Evolutionary conservation across 2,113 vertebrate genomes (phyloP).

Genomic region (Elachura formosa): DNA sequence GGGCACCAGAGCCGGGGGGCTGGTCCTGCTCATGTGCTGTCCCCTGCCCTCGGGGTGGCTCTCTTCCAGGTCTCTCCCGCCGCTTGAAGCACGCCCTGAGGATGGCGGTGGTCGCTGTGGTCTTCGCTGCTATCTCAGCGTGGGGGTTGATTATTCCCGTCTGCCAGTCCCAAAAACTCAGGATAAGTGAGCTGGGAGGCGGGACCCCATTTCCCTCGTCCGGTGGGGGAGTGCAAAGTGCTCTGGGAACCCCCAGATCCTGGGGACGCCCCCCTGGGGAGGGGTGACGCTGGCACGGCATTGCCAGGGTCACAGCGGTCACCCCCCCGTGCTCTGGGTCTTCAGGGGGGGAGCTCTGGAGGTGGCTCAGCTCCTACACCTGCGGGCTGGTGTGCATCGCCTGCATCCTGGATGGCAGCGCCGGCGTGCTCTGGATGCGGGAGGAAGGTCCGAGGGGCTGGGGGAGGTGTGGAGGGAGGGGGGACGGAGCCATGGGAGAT

Average conservation of each 20-base stretch:
- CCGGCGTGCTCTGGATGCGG: conserved; percentile 23
- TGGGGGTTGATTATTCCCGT: conserved; percentile 19
- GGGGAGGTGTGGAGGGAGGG: accelerated
- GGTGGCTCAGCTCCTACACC: conserved; percentile 52
- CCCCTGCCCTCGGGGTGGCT: accelerated
- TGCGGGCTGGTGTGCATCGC: conserved; percentile 15
- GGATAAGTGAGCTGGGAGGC: conserved; percentile 22
- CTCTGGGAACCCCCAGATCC: background rate
- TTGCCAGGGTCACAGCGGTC: accelerated
- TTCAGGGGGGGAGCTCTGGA: conserved; percentile 48
- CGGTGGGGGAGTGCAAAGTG: background rate
- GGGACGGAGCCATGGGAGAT: accelerated
- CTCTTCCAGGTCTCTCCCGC: background rate
- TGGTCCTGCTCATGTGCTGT: accelerated
- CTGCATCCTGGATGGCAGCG: background rate
- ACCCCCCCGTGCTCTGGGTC: background rate
- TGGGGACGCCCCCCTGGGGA: background rate
- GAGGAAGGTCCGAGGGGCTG: conserved; percentile 20
- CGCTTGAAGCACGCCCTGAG: background rate
- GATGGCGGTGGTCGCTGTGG: background rate
- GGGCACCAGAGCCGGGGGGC: background rate
- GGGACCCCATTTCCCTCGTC: accelerated
- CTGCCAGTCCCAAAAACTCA: conserved; percentile 46
- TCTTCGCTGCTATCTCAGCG: background rate
- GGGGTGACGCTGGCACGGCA: accelerated